Evolutionary conservation across 2,113 vertebrate species (phyloP).

Genomic region (Callopanchax toddi): DNA sequence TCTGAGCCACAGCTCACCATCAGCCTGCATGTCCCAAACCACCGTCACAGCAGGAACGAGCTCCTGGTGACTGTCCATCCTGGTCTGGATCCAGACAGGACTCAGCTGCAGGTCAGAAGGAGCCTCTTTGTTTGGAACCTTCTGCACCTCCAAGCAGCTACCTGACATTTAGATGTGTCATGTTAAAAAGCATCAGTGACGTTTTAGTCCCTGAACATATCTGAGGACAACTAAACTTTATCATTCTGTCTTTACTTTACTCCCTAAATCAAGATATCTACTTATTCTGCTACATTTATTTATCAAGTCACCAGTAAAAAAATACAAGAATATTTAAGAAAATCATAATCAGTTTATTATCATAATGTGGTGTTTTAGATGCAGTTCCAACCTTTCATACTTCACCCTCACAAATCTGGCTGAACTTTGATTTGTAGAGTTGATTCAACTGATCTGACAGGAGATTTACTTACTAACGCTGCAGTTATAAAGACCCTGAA

Average conservation of each 20-base stretch:
- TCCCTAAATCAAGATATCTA: too few relatives aligned
- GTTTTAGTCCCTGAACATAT: too few relatives aligned
- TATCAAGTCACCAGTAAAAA: too few relatives aligned
- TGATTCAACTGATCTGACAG: neutral
- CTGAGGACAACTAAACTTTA: too few relatives aligned
- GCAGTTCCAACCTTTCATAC: too few relatives aligned
- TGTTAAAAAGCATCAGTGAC: neutral
- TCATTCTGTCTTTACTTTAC: too few relatives aligned
- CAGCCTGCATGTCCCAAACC: conserved; percentile 38
- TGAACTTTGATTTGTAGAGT: too few relatives aligned
- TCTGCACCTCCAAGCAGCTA: conserved; percentile 54
- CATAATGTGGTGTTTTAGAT: too few relatives aligned
- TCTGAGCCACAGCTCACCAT: conserved; percentile 55
- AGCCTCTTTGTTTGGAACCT: rapidly evolving
- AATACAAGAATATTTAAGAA: too few relatives aligned
- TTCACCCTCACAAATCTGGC: too few relatives aligned
- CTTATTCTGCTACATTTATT: too few relatives aligned
- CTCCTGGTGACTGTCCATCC: conserved; percentile 25
- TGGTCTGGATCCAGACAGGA: neutral
- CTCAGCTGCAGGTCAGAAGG: conserved; percentile 28
- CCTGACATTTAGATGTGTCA: conserved; percentile 26
- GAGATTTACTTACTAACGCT: conserved; percentile 64
- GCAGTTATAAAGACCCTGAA: conserved; percentile 55
- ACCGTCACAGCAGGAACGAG: conserved; percentile 58
- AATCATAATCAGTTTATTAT: too few relatives aligned